Percentiles rank a stretch among this genome's conserved stretches.
These are phyloP conservation scores for Drosophila novamexicana DNA, from an alignment of 1,140 invertebrate genomes.

Conservation along the genomic window DNA sequence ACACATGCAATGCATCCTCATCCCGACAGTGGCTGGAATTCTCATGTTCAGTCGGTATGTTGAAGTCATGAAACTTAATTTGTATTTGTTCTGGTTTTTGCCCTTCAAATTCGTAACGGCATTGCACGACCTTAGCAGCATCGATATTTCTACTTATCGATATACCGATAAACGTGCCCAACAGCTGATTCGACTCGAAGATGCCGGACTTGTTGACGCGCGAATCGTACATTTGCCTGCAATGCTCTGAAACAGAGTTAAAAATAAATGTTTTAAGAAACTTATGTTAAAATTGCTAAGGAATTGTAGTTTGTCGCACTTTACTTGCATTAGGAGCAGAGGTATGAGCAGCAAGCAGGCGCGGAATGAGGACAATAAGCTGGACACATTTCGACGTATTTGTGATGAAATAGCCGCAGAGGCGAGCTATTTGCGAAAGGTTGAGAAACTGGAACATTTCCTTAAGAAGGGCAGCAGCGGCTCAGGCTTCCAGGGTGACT, in stretches of 20 bases:
- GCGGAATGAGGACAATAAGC: slow-evolving; percentile 88
- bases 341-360: slow-evolving; percentile 38
- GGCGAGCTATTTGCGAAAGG: slow-evolving; percentile 93
- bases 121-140: slow-evolving; percentile 86
- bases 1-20: slow-evolving; percentile 70
- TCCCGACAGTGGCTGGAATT: slow-evolving; percentile 66
- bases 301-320: slow-evolving; percentile 1
- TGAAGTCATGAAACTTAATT: slow-evolving; percentile 79
- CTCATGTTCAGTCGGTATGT: slow-evolving; percentile 69
- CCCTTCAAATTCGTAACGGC: slow-evolving; percentile 93
- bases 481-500: slow-evolving; percentile 90
- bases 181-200: slow-evolving; percentile 89
- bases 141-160: slow-evolving; percentile 28
- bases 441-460: slow-evolving; percentile 88
- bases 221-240: slow-evolving; percentile 91
- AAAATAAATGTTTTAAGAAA: slow-evolving; percentile 14
- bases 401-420: slow-evolving; percentile 91
- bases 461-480: slow-evolving; percentile 77
- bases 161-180: slow-evolving; percentile 85
- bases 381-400: slow-evolving; percentile 91
- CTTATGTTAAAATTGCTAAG: slow-evolving; percentile 9
- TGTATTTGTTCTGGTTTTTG: slow-evolving; percentile 91
- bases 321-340: slow-evolving; percentile 10
- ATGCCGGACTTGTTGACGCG: slow-evolving; percentile 92
- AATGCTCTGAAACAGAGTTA: slow-evolving; percentile 80